Conservation (phyloP, 2,888 invertebrate species). For the Pristionchus maxplancki region DNA sequence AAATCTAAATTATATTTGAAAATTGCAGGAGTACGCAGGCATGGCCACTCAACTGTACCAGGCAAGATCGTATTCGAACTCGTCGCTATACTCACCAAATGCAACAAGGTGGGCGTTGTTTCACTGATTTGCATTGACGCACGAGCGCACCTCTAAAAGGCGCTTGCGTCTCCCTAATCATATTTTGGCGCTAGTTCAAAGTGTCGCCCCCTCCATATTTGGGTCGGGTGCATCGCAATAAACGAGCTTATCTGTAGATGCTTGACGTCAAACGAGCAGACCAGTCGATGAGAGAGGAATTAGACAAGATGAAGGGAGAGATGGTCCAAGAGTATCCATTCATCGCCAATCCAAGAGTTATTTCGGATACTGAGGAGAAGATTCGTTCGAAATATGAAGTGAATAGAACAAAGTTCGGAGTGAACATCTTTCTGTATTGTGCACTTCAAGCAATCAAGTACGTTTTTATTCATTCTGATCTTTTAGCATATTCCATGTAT, state of each 20-base stretch:
- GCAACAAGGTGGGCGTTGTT: background rate
- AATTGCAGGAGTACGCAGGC: background rate
- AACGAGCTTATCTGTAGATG: conserved; percentile 5
- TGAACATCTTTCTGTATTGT: background rate
- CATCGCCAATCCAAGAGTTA: background rate
- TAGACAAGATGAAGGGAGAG: background rate
- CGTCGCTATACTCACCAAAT: background rate
- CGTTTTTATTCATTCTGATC: background rate
- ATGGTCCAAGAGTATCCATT: background rate
- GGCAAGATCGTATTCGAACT: background rate
- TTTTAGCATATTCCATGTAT: background rate
- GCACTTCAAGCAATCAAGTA: background rate
- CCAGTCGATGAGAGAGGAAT: background rate
- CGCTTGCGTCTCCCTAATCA: background rate
- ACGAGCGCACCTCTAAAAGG: background rate
- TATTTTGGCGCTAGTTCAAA: background rate
- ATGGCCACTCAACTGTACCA: background rate
- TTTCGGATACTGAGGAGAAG: no score
- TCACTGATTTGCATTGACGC: background rate
- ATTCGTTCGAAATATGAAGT: no score
- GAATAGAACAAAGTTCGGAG: background rate
- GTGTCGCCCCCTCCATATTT: background rate
- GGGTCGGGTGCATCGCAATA: background rate
- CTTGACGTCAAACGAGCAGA: background rate
- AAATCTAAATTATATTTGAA: no score